Percentiles rank a stretch among this genome's conserved stretches.
Evolutionary conservation across 2,888 invertebrate genomes (phyloP).

Genomic region (Cantharis rufa): DNA sequence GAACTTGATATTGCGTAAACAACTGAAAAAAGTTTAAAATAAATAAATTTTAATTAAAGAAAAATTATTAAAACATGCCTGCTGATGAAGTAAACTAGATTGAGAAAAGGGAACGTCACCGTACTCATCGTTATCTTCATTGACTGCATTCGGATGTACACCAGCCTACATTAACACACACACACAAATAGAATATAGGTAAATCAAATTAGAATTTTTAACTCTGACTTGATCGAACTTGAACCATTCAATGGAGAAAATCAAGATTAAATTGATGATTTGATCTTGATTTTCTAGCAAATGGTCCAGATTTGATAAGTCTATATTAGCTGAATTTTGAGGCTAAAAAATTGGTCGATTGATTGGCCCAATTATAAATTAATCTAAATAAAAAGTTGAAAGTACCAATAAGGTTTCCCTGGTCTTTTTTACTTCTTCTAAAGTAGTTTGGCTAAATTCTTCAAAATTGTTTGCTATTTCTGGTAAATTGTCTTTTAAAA

Average conservation of each 20-base stretch:
- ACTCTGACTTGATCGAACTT: neutral
- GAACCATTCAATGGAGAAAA: neutral
- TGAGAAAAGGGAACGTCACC: conserved; percentile 59
- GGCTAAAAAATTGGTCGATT: neutral
- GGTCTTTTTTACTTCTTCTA: conserved; percentile 48
- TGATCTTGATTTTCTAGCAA: neutral
- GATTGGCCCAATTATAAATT: neutral
- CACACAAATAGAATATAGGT: neutral
- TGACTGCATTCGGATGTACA: conserved; percentile 54
- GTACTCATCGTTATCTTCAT: conserved; percentile 60
- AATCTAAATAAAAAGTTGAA: neutral
- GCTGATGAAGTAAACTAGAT: conserved; percentile 58
- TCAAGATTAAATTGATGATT: neutral
- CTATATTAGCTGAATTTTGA: neutral
- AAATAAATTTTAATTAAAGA: neutral
- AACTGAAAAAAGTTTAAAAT: conserved; percentile 49
- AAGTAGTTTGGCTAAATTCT: conserved; percentile 49
- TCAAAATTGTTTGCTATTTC: conserved; percentile 54
- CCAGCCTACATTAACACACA: conserved; percentile 48
- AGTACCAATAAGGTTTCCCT: conserved; percentile 51
- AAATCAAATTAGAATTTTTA: neutral
- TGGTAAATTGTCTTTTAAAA: conserved; percentile 59
- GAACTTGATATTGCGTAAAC: conserved; percentile 65
- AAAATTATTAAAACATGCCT: conserved; percentile 45
- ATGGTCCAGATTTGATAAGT: neutral